phyloP scores from a whole-genome alignment of 2,797 vertebrate species.

The Cryptoprocta ferox region DNA sequence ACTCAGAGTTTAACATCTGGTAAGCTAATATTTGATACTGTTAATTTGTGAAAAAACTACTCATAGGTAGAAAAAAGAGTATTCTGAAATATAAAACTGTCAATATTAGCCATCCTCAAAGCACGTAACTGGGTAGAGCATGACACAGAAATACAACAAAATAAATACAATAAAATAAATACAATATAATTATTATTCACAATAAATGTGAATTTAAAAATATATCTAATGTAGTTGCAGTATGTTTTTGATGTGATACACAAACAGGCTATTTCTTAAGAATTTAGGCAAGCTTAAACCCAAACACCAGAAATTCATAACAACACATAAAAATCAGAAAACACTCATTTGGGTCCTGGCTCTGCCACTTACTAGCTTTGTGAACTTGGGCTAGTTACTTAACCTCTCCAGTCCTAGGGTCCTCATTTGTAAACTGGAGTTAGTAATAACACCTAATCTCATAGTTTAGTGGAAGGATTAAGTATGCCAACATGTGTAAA shows the following conservation, averaged over 20 bases:
- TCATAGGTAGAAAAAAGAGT: slow-evolving; percentile 6
- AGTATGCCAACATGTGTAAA: not conserved
- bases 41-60: slow-evolving; percentile 16
- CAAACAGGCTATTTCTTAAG: not conserved
- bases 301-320: slow-evolving; percentile 3
- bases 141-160: not conserved
- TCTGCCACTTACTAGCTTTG: not conserved
- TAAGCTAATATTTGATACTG: slow-evolving; percentile 43
- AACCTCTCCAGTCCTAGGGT: not conserved
- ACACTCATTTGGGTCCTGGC: not conserved
- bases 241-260: not conserved
- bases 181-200: too few species aligned
- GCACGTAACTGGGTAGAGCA: not conserved
- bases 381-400: not conserved
- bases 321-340: slow-evolving; percentile 30
- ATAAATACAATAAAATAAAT: too few species aligned
- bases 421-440: not conserved
- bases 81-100: slow-evolving; percentile 43
- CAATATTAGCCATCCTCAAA: not conserved
- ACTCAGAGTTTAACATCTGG: not conserved
- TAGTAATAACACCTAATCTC: not conserved
- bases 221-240: not conserved
- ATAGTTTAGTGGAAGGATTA: not conserved
- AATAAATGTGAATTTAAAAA: slow-evolving; percentile 20
- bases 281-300: not conserved